A percentile compares a stretch with the other conserved stretches of the same genome.
Conservation (phyloP, 2,797 vertebrate genomes). For the Eulemur albifrons region DNA sequence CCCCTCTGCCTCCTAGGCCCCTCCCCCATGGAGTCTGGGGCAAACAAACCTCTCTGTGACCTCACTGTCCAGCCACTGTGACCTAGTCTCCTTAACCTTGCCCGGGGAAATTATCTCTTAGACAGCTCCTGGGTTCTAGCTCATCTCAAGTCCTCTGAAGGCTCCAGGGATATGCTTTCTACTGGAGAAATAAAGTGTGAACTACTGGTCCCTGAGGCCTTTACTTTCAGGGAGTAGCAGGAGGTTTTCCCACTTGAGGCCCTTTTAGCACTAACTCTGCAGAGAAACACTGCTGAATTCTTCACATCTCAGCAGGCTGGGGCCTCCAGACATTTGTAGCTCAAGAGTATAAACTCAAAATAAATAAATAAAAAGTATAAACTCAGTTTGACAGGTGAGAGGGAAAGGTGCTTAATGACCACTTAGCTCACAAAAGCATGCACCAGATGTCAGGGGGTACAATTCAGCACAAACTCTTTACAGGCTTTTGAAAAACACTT, state of each 20-base stretch:
- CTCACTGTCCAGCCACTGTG: conserved; percentile 73
- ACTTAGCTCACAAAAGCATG: not conserved
- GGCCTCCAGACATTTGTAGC: not conserved
- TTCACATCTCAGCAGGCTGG: not conserved
- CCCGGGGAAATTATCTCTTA: not conserved
- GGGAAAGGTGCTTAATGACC: not conserved
- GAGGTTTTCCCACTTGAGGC: not conserved
- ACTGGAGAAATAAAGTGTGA: conserved; percentile 40
- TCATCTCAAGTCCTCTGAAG: not conserved
- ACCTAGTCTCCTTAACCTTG: conserved; percentile 54
- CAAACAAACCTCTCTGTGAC: conserved; percentile 77
- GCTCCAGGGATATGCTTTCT: conserved; percentile 19
- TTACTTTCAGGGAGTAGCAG: not conserved
- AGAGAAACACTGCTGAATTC: conserved; percentile 34
- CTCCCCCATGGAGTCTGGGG: conserved; percentile 71
- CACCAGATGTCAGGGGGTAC: not conserved
- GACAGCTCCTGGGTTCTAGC: conserved; percentile 19
- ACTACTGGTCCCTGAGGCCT: not conserved
- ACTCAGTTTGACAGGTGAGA: conserved; percentile 1
- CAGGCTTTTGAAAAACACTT: not conserved
- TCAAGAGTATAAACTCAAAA: not conserved
- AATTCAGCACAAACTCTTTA: not conserved
- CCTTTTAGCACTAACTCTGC: conserved; percentile 2
- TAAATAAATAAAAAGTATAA: not conserved
- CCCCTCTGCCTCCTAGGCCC: conserved; percentile 57